Conservation (phyloP, 2,797 vertebrate species). For the Columba guinea region DNA sequence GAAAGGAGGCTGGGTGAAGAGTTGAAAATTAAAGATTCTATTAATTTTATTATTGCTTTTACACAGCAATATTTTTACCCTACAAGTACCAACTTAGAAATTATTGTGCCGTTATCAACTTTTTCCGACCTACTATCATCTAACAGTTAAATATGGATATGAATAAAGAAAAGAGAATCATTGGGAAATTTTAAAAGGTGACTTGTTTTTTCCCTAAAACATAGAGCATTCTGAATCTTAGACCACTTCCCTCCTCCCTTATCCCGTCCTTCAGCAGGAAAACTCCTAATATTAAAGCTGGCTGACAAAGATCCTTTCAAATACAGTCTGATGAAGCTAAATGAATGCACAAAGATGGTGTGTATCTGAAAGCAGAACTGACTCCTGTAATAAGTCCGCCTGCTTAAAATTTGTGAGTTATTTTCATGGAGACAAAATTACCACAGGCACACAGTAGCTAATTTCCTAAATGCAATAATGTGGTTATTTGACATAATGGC, state of each 20-base stretch:
- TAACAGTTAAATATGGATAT: not conserved
- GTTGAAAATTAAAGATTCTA: not conserved
- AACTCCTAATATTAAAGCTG: not conserved
- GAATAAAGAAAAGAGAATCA: not conserved
- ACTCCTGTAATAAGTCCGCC: not conserved
- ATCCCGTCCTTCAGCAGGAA: not conserved
- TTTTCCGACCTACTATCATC: not conserved
- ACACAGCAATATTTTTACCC: not conserved
- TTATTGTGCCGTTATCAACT: not conserved
- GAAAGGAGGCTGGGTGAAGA: not conserved
- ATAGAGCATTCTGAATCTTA: not conserved
- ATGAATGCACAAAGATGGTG: not conserved
- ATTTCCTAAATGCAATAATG: slow-evolving; percentile 38
- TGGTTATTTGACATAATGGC: slow-evolving; percentile 27
- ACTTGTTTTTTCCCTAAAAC: not conserved
- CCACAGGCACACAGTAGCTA: slow-evolving; percentile 7
- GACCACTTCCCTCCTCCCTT: not conserved
- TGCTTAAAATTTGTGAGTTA: not conserved
- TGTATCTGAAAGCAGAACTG: not conserved
- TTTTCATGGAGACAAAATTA: slow-evolving; percentile 38
- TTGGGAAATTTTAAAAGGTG: not conserved
- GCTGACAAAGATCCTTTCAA: not conserved
- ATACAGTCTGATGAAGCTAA: not conserved
- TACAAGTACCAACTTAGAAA: not conserved
- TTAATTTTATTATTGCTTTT: not conserved